Base-by-base conservation (phyloP, 1,140 invertebrate species). In the Atta cephalotes region DNA sequence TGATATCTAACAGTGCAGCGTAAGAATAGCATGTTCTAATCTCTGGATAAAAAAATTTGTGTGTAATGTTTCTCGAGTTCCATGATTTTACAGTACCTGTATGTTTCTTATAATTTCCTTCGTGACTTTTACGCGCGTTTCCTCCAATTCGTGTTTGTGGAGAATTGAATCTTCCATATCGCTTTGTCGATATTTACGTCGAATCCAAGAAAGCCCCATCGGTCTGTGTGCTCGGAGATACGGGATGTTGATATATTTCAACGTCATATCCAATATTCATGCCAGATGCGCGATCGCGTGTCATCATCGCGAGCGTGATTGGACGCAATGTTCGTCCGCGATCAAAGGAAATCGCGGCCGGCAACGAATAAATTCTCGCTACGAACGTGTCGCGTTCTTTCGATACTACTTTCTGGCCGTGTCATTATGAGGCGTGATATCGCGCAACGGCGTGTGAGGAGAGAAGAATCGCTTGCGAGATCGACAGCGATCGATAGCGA, bases 281-380 rank as follows among this genome's bases (percentile, higher is more conserved):
- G 68, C 68, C 56, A 82, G 80, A 82, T 74, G 80, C 56, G 80
- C 66, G 53, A 74, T 82, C 51, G 51, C 35, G 66, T 35, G 79
- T 65, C 78, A 62, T 71, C 78, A 25, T 79, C 60, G 14, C 31
- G 28, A 35, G 53, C 35, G 78, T 58, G 78, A 81, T 71, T 49
- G 78, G 63, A 53, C 25, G 21, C 21, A 9, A 25, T 14, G 78
- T 81, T 80, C 49, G 10, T 58, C 6, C 9, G 74, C 16, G 65
- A 28, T 71, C 31, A 31, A 81, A 72, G 51, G 56, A 82, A 82
- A 58, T 62, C 35, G 45, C 28, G 78, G 14, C 0, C 77, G 28
- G 60, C 49, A 9, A 35, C 49, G 78, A 45, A 58, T 39, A 28
- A 81, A 81, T 66, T 28, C n/a, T 63, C n/a, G 78, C 63, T 18